A percentile compares a stretch with the other conserved stretches of the same genome.
phyloP scores from a whole-genome alignment of 2,888 invertebrate species.

The Phrixothrix hirtus region DNA sequence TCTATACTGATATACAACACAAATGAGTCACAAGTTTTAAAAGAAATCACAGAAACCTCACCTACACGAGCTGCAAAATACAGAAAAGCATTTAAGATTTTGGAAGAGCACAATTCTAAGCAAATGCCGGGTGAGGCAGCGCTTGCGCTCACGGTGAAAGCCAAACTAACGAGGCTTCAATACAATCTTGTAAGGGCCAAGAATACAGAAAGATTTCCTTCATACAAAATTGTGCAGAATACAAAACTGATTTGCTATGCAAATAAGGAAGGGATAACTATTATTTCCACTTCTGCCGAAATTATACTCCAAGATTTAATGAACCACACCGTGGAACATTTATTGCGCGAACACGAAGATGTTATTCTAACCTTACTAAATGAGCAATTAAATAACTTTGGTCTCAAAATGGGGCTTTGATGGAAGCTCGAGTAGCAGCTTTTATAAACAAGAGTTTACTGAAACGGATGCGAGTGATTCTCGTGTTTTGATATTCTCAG shows the following conservation, averaged over 20 bases:
- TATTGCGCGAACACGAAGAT: constrained; percentile 6
- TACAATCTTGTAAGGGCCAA: too few species aligned
- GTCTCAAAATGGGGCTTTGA: constrained; percentile 28
- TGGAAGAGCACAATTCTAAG: constrained; percentile 8
- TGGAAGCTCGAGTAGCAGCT: constrained; percentile 36
- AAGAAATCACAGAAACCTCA: constrained; percentile 30
- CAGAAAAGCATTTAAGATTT: constrained; percentile 14
- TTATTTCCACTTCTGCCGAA: constrained; percentile 30
- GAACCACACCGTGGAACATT: constrained; percentile 32
- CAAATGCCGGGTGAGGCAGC: constrained; percentile 36
- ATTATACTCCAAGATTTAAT: constrained; percentile 36
- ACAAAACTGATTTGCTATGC: too few species aligned
- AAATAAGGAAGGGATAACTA: constrained; percentile 38
- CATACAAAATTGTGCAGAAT: too few species aligned
- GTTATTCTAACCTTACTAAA: constrained; percentile 1
- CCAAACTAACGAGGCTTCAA: constrained; percentile 37
- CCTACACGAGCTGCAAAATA: constrained; percentile 25
- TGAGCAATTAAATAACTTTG: constrained; percentile 16
- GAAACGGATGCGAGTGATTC: constrained; percentile 36
- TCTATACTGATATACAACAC: constrained; percentile 27
- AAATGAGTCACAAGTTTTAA: constrained; percentile 32
- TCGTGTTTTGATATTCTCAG: constrained; percentile 38
- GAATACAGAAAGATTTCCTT: constrained; percentile 38
- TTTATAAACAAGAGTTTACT: constrained; percentile 37
- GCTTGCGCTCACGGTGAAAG: constrained; percentile 37